phyloP scores from a whole-genome alignment of 2,113 vertebrate species.

The Lathamus discolor region DNA sequence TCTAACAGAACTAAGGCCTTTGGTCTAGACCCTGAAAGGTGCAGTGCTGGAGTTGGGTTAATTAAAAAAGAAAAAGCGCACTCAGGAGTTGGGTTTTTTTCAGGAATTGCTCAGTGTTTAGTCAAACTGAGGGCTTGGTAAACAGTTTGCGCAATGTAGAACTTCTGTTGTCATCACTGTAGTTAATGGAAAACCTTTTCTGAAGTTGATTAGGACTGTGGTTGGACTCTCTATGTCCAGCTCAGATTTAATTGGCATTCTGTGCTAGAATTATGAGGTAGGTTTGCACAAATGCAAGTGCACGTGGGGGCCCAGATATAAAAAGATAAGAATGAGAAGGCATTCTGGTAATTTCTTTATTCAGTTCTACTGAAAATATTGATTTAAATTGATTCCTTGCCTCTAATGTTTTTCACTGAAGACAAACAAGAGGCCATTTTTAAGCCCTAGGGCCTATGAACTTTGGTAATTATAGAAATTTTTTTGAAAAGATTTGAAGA shows the following conservation, averaged over 20 bases:
- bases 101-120: not conserved
- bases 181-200: not conserved
- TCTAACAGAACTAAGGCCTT: not conserved
- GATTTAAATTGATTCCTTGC: constrained; percentile 57
- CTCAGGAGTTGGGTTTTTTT: rapidly evolving
- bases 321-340: not conserved
- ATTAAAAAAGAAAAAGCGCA: not conserved
- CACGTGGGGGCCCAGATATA: not conserved
- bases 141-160: not conserved
- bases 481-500: not conserved
- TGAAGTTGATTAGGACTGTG: not conserved
- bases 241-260: not conserved
- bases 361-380: constrained; percentile 38
- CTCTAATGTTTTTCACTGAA: constrained; percentile 39
- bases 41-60: not conserved
- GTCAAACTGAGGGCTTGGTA: not conserved
- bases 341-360: not conserved
- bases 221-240: not conserved
- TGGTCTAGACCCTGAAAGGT: not conserved
- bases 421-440: constrained; percentile 57
- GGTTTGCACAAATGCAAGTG: not conserved
- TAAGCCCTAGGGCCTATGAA: constrained; percentile 12
- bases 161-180: rapidly evolving
- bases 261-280: not conserved
- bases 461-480: constrained; percentile 20